Percentiles rank a stretch among this genome's conserved stretches.
Evolutionary conservation across 2,888 invertebrate genomes (phyloP).

Genomic region (Pterostichus niger): DNA sequence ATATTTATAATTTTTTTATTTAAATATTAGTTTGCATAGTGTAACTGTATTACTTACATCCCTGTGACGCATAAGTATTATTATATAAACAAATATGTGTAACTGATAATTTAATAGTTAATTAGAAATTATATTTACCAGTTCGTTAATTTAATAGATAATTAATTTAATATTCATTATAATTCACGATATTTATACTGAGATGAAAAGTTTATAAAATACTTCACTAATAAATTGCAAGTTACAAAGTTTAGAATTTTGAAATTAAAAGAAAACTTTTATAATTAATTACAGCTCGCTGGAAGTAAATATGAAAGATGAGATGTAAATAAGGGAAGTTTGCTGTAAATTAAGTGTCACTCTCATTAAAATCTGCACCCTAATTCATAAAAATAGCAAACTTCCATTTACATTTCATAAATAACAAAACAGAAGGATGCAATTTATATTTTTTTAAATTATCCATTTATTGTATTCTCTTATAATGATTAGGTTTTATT

Average conservation of each 20-base stretch:
- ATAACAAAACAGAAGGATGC: too few relatives aligned
- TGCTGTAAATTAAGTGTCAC: slow-evolving; percentile 24
- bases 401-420: too few relatives aligned
- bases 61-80: neutral
- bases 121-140: slow-evolving; percentile 34
- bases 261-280: slow-evolving; percentile 54
- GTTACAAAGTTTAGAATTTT: slow-evolving; percentile 10
- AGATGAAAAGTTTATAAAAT: slow-evolving; percentile 34
- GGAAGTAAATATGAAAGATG: slow-evolving; percentile 34
- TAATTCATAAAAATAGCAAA: too few relatives aligned
- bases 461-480: neutral
- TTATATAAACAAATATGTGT: slow-evolving; percentile 35
- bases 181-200: slow-evolving; percentile 21
- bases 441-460: too few relatives aligned
- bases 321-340: slow-evolving; percentile 34
- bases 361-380: slow-evolving; percentile 21
- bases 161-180: slow-evolving; percentile 33
- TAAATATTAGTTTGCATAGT: too few relatives aligned
- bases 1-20: too few relatives aligned
- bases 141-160: slow-evolving; percentile 20
- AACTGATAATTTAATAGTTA: slow-evolving; percentile 37
- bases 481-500: too few relatives aligned
- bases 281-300: slow-evolving; percentile 46
- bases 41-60: too few relatives aligned
- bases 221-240: slow-evolving; percentile 33